A percentile compares a stretch with the other conserved stretches of the same genome.
These are phyloP conservation scores for Bothrops alternatus DNA, from an alignment of 2,797 vertebrate genomes.

Conservation along the genomic window DNA sequence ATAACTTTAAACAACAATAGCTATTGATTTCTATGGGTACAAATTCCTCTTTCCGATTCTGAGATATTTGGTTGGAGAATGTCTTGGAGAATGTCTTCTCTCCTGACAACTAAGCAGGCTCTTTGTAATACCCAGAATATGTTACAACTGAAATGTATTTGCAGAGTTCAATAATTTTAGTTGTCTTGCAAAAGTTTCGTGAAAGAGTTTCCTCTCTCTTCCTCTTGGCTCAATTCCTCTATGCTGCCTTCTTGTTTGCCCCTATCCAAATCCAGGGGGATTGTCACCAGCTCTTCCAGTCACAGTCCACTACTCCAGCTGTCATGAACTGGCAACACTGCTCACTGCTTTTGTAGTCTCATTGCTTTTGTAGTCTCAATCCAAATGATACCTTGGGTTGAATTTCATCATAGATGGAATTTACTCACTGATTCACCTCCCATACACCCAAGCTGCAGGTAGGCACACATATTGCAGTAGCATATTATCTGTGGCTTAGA, in stretches of 20 bases:
- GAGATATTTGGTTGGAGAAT: not conserved
- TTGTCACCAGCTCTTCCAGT: not conserved
- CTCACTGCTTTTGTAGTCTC: not conserved
- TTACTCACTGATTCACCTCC: not conserved
- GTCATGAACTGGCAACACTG: not conserved
- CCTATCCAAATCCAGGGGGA: not conserved
- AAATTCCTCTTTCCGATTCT: not conserved
- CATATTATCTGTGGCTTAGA: not conserved
- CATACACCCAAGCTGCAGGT: not conserved
- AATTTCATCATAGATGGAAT: not conserved
- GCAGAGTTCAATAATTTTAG: not conserved
- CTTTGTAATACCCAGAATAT: not conserved
- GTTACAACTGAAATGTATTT: not conserved
- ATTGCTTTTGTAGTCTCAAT: not conserved
- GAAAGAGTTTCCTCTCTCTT: not conserved
- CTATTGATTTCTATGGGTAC: not conserved
- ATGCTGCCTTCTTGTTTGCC: not conserved
- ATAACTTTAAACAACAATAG: not conserved
- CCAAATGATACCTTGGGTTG: not conserved
- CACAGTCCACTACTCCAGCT: not conserved
- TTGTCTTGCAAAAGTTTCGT: not conserved
- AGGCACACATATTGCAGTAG: not conserved
- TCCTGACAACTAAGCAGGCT: not conserved
- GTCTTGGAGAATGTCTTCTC: not conserved
- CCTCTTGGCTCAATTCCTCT: not conserved